Evolutionary conservation across 2,797 vertebrate genomes (phyloP).

Genomic region (Enteromius paludinosus): DNA sequence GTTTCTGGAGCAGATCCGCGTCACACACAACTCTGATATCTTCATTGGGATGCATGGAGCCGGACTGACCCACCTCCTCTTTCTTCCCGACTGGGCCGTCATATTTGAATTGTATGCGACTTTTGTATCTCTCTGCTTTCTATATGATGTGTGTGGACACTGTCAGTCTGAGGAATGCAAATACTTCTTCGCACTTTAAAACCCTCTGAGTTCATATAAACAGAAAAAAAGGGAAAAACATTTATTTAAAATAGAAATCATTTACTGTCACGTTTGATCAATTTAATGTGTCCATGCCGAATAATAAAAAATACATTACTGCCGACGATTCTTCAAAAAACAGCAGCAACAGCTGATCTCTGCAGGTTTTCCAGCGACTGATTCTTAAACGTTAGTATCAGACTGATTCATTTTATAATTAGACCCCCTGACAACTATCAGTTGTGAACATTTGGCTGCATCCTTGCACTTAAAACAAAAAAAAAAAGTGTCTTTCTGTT

Average conservation of each 20-base stretch:
- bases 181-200: not conserved
- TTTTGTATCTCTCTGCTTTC: constrained; percentile 7
- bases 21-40: constrained; percentile 96
- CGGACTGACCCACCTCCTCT: constrained; percentile 95
- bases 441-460: not conserved
- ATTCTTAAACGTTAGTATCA: not conserved
- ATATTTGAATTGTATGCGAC: constrained; percentile 93
- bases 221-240: no score
- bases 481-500: not conserved
- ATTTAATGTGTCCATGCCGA: not conserved
- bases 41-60: constrained; percentile 98
- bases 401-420: not conserved
- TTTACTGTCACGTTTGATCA: not conserved
- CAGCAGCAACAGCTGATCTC: not conserved
- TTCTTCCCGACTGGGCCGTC: constrained; percentile 97
- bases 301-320: not conserved
- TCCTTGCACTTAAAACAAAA: constrained; percentile 12
- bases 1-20: constrained; percentile 89
- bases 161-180: not conserved
- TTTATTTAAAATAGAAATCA: not conserved
- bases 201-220: not conserved
- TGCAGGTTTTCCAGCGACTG: not conserved
- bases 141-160: not conserved
- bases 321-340: not conserved
- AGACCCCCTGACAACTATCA: not conserved